Percentiles rank a stretch among this genome's conserved stretches.
Evolutionary conservation across 1,140 invertebrate species (phyloP).

Genomic region (Probaryconus sp.): DNA sequence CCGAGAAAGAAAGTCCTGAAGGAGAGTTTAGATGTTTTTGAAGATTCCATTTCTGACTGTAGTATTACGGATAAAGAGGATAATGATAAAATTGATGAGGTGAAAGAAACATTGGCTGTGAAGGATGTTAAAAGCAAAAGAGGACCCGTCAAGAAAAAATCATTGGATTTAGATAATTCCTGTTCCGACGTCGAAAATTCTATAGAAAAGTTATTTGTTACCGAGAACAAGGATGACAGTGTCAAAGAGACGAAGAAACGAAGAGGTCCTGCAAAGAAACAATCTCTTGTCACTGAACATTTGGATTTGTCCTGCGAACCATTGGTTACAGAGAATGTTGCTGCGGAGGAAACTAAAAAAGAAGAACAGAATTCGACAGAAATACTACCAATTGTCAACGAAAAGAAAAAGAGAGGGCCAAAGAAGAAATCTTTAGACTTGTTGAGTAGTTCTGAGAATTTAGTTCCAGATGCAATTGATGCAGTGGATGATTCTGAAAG

Average conservation of each 20-base stretch:
- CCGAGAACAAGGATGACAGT: too few species aligned
- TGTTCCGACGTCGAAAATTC: too few species aligned
- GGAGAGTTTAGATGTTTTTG: too few species aligned
- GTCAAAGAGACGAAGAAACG: too few species aligned
- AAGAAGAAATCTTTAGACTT: conserved; percentile 10
- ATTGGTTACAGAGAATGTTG: background rate
- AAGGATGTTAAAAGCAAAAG: background rate
- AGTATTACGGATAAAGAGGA: too few species aligned
- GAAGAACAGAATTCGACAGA: background rate
- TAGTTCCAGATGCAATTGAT: too few species aligned
- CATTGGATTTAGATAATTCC: too few species aligned
- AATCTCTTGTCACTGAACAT: conserved; percentile 14
- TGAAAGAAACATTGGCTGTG: background rate
- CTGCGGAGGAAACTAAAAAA: background rate
- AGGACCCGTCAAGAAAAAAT: too few species aligned
- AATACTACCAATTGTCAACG: background rate
- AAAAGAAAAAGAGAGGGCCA: conserved; percentile 1
- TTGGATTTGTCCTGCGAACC: conserved; percentile 10
- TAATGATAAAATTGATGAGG: background rate
- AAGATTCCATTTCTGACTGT: too few species aligned
- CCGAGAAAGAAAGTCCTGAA: background rate
- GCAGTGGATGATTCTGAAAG: too few species aligned
- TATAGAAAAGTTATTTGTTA: too few species aligned
- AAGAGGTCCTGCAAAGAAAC: conserved; percentile 18
- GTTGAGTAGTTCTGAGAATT: background rate